Base-by-base conservation (phyloP, 2,888 invertebrate genomes). In the Aporophyla lueneburgensis region DNA sequence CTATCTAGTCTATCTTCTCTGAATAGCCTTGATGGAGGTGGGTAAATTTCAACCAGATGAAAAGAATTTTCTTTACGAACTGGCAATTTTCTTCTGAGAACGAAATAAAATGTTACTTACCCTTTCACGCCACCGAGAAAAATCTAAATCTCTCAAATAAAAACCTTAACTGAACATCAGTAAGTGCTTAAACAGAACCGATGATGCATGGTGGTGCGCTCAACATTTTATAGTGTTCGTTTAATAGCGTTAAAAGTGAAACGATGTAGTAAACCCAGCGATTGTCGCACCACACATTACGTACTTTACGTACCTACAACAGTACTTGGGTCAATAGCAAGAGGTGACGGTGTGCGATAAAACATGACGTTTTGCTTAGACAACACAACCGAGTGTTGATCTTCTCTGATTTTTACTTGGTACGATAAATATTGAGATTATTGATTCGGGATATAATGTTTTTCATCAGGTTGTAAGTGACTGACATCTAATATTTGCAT, bases 161-260 rank as follows among this genome's bases (percentile, higher is more conserved):
- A 80, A 85, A 86, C 40, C 46, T 63, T 75, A 81, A 81, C 73
- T 33, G 75, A 80, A 66, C 78, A 78, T 87, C 78, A 84, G 76
- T 84, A 84, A 88, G 81, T 85, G 74, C 87, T 88, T 88, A 87
- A 86, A 87, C 89, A 87, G 87, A 85, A 81, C 88, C 89, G 89
- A 92, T 93, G 92, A 92, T 91, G 90, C 88, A 88, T 86, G 85
- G 86, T 87, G 88, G 87, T 88, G 89, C 89, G 89, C 87, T 84
- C 88, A 88, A 86, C 87, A 90, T 92, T 94, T 93, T 94, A 94
- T 93, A 90, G 93, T 89, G 89, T 91, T 86, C 91, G 75, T 86
- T 84, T 86, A 85, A 94, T 93, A 92, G 94, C 93, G 90, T 91
- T 93, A 93, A 93, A 93, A 92, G 93, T 92, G 93, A 93, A 94